A percentile compares a stretch with the other conserved stretches of the same genome.
Evolutionary conservation across 2,113 vertebrate species (phyloP).

Genomic region (Pagrus major): DNA sequence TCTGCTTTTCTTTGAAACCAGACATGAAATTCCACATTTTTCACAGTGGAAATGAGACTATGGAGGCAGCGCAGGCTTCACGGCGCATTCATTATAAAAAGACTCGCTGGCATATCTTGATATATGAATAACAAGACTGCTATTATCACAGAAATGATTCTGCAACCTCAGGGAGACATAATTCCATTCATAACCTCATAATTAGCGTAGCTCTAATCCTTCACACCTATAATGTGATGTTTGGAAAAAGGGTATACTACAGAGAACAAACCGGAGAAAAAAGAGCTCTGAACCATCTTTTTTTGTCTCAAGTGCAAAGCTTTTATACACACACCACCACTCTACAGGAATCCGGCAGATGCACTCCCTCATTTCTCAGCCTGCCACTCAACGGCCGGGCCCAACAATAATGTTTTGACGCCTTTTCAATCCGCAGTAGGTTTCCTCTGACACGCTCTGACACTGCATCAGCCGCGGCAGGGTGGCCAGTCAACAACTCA

Average conservation of each 20-base stretch:
- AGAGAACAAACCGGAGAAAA: conserved; percentile 38
- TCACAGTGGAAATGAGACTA: conserved; percentile 32
- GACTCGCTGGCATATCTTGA: conserved; percentile 59
- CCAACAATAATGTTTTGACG: conserved; percentile 49
- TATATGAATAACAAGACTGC: conserved; percentile 60
- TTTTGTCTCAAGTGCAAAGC: conserved; percentile 10
- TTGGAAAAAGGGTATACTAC: conserved; percentile 29
- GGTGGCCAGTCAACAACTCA: conserved; percentile 56
- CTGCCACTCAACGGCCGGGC: conserved; percentile 38
- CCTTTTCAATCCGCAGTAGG: conserved; percentile 38
- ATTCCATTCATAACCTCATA: conserved; percentile 60
- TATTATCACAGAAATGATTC: conserved; percentile 61
- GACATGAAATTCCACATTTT: conserved; percentile 45
- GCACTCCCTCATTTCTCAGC: conserved; percentile 21
- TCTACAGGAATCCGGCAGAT: conserved; percentile 7
- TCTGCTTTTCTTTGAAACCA: conserved; percentile 22
- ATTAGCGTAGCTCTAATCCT: conserved; percentile 63
- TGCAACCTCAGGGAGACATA: conserved; percentile 56
- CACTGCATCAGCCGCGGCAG: conserved; percentile 21
- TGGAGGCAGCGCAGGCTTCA: conserved; percentile 40
- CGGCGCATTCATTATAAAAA: conserved; percentile 50
- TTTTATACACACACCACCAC: background rate
- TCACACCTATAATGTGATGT: conserved; percentile 60
- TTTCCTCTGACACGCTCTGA: conserved; percentile 37
- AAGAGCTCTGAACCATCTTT: conserved; percentile 3